Conservation (phyloP, 2,888 invertebrate species). For the Lasiommata megera region DNA sequence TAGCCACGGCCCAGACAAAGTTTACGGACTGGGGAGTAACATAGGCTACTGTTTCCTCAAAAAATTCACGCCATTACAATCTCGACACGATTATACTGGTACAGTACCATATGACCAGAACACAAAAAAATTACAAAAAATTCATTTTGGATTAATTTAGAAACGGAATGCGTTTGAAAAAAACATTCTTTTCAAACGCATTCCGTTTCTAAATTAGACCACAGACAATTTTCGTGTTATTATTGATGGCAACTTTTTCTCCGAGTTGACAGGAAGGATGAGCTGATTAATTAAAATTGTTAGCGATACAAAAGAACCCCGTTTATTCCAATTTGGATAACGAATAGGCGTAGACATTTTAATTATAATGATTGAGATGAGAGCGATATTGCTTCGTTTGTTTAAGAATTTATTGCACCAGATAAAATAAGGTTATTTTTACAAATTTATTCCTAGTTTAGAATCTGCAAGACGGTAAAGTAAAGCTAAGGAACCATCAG, state of each 20-base stretch:
- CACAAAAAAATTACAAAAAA: no score
- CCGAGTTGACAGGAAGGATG: constrained; percentile 28
- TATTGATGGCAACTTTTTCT: constrained; percentile 35
- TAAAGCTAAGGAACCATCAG: no score
- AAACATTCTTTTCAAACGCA: background rate
- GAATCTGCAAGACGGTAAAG: no score
- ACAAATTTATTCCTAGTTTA: no score
- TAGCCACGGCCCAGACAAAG: no score
- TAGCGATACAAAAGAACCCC: constrained; percentile 22
- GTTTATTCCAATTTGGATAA: constrained; percentile 24
- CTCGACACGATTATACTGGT: no score
- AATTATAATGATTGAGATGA: constrained; percentile 26
- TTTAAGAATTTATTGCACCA: background rate
- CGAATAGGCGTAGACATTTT: constrained; percentile 21
- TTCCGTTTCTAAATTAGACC: background rate
- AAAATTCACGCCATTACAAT: no score
- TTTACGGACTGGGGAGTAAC: no score
- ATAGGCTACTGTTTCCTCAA: no score
- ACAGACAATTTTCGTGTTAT: constrained; percentile 15
- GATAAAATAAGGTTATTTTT: background rate
- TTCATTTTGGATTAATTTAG: no score
- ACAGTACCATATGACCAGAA: no score
- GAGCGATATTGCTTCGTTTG: constrained; percentile 8
- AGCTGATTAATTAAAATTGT: constrained; percentile 36
- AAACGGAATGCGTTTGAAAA: no score